These are phyloP conservation scores for Drosophila lowei DNA, from an alignment of 1,140 invertebrate species.

Conservation along the genomic window DNA sequence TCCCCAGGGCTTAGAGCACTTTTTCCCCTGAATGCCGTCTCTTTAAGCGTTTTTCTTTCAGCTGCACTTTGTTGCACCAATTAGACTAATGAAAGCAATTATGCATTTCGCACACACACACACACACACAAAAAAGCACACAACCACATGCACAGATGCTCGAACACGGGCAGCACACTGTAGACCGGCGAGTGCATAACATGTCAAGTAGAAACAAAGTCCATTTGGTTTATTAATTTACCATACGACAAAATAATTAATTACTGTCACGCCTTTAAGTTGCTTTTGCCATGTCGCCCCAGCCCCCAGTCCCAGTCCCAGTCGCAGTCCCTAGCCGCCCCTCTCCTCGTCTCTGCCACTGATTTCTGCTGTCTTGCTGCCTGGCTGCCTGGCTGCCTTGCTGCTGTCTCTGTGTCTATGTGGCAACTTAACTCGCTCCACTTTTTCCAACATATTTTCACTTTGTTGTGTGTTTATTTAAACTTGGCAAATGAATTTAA, in stretches of 20 bases:
- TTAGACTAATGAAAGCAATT: slow-evolving; percentile 78
- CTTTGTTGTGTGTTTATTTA: slow-evolving; percentile 81
- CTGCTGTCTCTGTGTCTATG: slow-evolving; percentile 39
- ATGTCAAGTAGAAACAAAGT: slow-evolving; percentile 81
- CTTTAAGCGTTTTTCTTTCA: slow-evolving; percentile 58
- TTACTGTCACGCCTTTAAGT: slow-evolving; percentile 83
- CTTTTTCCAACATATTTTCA: slow-evolving; percentile 69
- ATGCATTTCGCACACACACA: slow-evolving; percentile 66
- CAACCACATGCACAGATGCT: background rate
- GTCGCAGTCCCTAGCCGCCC: slow-evolving; percentile 2
- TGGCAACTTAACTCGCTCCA: slow-evolving; percentile 75
- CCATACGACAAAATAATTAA: slow-evolving; percentile 83
- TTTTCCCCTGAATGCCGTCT: slow-evolving; percentile 1
- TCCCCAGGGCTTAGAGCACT: slow-evolving; percentile 23
- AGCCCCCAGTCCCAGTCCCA: slow-evolving; percentile 6
- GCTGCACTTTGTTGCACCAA: slow-evolving; percentile 61
- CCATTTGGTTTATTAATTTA: slow-evolving; percentile 83
- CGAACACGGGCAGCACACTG: background rate
- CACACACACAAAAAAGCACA: slow-evolving; percentile 6
- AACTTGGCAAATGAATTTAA: slow-evolving; percentile 82
- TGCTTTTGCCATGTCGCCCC: slow-evolving; percentile 60
- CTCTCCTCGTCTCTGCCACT: background rate
- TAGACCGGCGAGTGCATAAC: slow-evolving; percentile 61
- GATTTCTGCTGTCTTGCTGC: slow-evolving; percentile 9
- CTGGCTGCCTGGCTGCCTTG: too few species aligned